A percentile compares a stretch with the other conserved stretches of the same genome.
Conservation (phyloP, 2,888 invertebrate genomes). For the Acleris emargana region DNA sequence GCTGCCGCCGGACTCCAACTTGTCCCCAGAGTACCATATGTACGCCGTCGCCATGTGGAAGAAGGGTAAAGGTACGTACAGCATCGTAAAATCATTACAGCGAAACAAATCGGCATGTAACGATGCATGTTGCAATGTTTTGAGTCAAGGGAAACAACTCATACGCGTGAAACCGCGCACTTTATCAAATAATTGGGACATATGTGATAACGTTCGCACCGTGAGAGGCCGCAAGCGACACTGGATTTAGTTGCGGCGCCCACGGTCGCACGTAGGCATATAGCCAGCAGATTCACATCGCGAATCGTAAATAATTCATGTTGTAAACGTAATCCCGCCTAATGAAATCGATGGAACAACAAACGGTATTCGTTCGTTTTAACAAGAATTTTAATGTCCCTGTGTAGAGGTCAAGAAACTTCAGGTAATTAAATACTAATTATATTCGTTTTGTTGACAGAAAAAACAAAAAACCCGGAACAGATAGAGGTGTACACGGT, state of each 20-base stretch:
- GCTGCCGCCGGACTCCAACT: constrained; percentile 70
- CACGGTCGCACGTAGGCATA: constrained; percentile 55
- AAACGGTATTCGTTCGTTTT: constrained; percentile 41
- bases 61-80: constrained; percentile 86
- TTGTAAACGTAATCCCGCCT: constrained; percentile 43
- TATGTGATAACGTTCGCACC: constrained; percentile 53
- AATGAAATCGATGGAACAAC: constrained; percentile 52
- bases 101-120: constrained; percentile 25
- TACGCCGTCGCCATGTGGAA: constrained; percentile 89
- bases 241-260: constrained; percentile 53
- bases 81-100: constrained; percentile 22
- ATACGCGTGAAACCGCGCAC: constrained; percentile 43
- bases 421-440: constrained; percentile 12
- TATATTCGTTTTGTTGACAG: constrained; percentile 67
- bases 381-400: neutral
- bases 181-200: constrained; percentile 48
- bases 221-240: constrained; percentile 52
- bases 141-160: constrained; percentile 21
- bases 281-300: constrained; percentile 55
- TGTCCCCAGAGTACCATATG: constrained; percentile 83
- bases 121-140: constrained; percentile 13
- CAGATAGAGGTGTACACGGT: constrained; percentile 88
- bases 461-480: constrained; percentile 89
- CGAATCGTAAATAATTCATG: constrained; percentile 66
- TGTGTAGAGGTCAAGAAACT: constrained; percentile 26